These are phyloP conservation scores for Lepidotrigona ventralis DNA, from an alignment of 1,140 invertebrate species.

Conservation along the genomic window DNA sequence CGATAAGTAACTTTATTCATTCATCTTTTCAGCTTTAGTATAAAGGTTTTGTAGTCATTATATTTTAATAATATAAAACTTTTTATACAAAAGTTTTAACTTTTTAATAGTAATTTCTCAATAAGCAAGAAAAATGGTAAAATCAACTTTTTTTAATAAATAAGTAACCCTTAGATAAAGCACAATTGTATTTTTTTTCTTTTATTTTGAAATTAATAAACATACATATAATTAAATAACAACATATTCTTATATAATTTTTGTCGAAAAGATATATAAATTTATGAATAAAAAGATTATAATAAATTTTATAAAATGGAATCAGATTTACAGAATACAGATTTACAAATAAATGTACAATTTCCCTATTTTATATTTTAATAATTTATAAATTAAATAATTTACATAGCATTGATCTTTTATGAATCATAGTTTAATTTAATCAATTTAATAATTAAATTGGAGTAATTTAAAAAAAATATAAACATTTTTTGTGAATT, in stretches of 20 bases:
- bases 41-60: constrained; percentile 5
- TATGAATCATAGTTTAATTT: constrained; percentile 12
- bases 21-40: constrained; percentile 54
- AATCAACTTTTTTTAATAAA: constrained; percentile 5
- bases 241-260: constrained; percentile 8
- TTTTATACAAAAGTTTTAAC: constrained; percentile 2
- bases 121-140: constrained; percentile 18
- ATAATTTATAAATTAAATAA: constrained; percentile 2
- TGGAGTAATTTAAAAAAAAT: not conserved
- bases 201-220: not conserved
- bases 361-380: constrained; percentile 30
- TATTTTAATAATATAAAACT: not conserved
- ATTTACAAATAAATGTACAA: constrained; percentile 27
- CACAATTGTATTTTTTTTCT: constrained; percentile 9
- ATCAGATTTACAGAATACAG: constrained; percentile 9
- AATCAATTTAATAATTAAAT: constrained; percentile 12
- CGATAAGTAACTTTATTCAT: constrained; percentile 53
- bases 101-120: constrained; percentile 13
- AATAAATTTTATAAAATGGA: not conserved
- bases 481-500: constrained; percentile 50
- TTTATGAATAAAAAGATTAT: not conserved
- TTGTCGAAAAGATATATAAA: constrained; percentile 10
- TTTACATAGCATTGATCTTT: constrained; percentile 1
- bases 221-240: constrained; percentile 10
- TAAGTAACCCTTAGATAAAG: not conserved